Conservation (phyloP, 1,140 invertebrate genomes). For the Dendrolimus kikuchii region DNA sequence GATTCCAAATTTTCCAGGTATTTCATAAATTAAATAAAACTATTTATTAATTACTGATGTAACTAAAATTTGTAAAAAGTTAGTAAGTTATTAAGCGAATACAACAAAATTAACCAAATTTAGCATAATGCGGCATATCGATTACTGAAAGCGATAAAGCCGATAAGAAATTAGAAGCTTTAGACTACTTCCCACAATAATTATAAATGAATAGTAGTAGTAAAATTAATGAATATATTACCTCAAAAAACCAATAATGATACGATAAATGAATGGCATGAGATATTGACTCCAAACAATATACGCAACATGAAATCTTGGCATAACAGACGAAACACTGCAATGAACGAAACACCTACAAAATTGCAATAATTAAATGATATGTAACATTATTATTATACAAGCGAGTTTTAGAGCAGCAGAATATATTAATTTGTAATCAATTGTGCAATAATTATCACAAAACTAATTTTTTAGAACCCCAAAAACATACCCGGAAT, state of each 20-base stretch:
- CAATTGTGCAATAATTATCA: constrained; percentile 24
- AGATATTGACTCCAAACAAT: constrained; percentile 40
- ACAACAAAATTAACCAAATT: too few relatives aligned
- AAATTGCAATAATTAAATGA: constrained; percentile 6
- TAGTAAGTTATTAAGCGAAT: too few relatives aligned
- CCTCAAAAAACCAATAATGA: constrained; percentile 36
- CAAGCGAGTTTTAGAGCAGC: constrained; percentile 6
- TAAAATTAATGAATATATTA: constrained; percentile 27
- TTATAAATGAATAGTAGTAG: constrained; percentile 3
- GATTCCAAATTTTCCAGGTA: too few relatives aligned
- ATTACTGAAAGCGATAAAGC: too few relatives aligned
- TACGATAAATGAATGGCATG: constrained; percentile 37
- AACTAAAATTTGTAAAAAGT: too few relatives aligned
- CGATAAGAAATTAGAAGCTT: not conserved
- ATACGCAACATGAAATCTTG: constrained; percentile 31
- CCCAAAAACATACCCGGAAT: constrained; percentile 37
- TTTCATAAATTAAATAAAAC: too few relatives aligned
- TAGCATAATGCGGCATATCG: too few relatives aligned
- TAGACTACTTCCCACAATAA: constrained; percentile 1
- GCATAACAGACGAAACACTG: constrained; percentile 28
- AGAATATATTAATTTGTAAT: constrained; percentile 9
- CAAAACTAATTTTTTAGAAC: not conserved
- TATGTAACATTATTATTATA: constrained; percentile 1
- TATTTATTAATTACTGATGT: too few relatives aligned
- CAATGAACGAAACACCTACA: constrained; percentile 10